These are phyloP conservation scores for Pelodytes ibericus DNA, from an alignment of 2,797 vertebrate species.

Conservation along the genomic window DNA sequence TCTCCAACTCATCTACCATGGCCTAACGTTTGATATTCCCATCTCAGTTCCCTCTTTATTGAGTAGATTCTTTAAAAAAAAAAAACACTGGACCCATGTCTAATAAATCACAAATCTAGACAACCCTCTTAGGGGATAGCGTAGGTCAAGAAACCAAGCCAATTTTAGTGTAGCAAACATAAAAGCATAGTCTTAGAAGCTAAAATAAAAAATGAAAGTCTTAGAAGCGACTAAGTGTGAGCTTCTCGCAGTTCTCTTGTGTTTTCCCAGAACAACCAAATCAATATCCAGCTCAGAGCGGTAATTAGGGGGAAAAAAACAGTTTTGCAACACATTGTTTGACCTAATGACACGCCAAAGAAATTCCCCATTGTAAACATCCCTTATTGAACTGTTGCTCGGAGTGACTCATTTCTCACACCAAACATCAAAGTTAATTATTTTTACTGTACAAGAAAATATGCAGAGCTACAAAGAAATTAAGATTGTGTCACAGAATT, in stretches of 20 bases:
- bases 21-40: too few species aligned
- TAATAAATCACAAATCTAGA: neutral
- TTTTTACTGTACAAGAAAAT: slow-evolving; percentile 23
- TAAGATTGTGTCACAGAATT: neutral
- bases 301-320: slow-evolving; percentile 26
- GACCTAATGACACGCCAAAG: slow-evolving; percentile 13
- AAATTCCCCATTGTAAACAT: neutral
- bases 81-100: neutral
- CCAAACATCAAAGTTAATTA: slow-evolving; percentile 32
- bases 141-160: neutral
- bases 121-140: neutral
- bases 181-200: neutral
- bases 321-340: slow-evolving; percentile 34
- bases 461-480: slow-evolving; percentile 22
- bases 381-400: slow-evolving; percentile 26
- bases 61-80: too few species aligned
- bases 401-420: slow-evolving; percentile 20
- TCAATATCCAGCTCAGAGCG: slow-evolving; percentile 27
- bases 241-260: neutral
- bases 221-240: neutral
- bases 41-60: too few species aligned
- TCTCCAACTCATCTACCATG: too few species aligned
- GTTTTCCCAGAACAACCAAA: neutral
- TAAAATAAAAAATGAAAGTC: neutral
- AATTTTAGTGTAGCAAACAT: neutral